phyloP scores from a whole-genome alignment of 2,888 invertebrate genomes.

The Yponomeuta evonymella region DNA sequence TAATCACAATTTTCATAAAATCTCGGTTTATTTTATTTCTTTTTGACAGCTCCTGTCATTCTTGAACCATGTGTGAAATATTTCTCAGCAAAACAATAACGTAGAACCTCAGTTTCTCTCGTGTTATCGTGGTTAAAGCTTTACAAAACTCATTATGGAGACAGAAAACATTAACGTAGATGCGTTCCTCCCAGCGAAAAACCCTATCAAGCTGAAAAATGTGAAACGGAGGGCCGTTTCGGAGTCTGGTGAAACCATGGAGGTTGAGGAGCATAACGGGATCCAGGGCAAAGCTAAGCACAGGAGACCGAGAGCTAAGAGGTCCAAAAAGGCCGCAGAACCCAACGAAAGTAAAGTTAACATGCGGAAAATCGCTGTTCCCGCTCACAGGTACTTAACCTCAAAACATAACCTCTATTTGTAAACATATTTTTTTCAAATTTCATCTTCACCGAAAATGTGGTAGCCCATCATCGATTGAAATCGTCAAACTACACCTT shows the following conservation, averaged over 20 bases:
- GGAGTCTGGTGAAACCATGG: conserved; percentile 76
- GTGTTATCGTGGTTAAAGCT: neutral
- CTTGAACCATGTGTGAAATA: conserved; percentile 39
- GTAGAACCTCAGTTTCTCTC: neutral
- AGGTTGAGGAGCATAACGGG: conserved; percentile 80
- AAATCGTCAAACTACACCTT: too few species aligned
- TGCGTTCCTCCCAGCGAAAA: conserved; percentile 71
- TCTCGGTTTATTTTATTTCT: conserved; percentile 16
- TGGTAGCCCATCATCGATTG: too few species aligned
- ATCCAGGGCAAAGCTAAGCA: conserved; percentile 66
- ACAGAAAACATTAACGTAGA: conserved; percentile 69
- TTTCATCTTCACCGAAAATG: neutral
- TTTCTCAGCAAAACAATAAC: conserved; percentile 24
- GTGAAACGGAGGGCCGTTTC: conserved; percentile 67
- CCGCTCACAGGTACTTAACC: conserved; percentile 82
- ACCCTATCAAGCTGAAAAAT: conserved; percentile 65
- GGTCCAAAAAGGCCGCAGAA: conserved; percentile 51
- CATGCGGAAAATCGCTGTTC: conserved; percentile 89
- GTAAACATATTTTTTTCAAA: neutral
- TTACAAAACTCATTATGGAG: conserved; percentile 46
- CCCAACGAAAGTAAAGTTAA: conserved; percentile 75
- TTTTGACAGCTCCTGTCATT: conserved; percentile 31
- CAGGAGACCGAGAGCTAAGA: conserved; percentile 57
- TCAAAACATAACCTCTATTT: conserved; percentile 31
- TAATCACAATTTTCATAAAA: neutral